Conservation (phyloP, 2,113 vertebrate species). For the Thamnophis sirtalis region DNA sequence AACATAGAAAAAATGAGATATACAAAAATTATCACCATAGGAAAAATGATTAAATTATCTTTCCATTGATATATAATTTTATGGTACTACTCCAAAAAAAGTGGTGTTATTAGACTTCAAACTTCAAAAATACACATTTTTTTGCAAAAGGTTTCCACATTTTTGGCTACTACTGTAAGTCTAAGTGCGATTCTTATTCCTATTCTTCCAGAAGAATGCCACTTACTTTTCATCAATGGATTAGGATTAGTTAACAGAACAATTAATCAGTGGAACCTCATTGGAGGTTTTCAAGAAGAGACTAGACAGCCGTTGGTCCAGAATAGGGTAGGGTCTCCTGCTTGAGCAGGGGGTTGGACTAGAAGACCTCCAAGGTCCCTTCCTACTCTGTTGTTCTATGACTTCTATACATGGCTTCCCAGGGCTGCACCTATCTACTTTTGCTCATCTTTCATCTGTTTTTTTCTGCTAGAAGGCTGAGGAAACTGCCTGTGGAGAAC, state of each 20-base stretch:
- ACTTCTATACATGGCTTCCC: not conserved
- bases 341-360: not conserved
- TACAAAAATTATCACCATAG: too few species aligned
- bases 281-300: not conserved
- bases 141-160: too few species aligned
- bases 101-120: too few species aligned
- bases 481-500: not conserved
- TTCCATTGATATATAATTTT: too few species aligned
- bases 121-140: too few species aligned
- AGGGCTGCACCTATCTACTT: not conserved
- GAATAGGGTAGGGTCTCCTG: too few species aligned
- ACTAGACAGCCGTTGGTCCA: not conserved
- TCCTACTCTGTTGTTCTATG: not conserved
- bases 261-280: not conserved
- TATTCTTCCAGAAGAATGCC: not conserved
- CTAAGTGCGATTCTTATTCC: too few species aligned
- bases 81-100: too few species aligned
- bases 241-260: not conserved
- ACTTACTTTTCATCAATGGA: not conserved
- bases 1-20: too few species aligned
- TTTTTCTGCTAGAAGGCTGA: not conserved
- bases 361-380: not conserved
- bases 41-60: too few species aligned
- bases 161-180: too few species aligned
- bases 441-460: not conserved